Evolutionary conservation across 2,797 vertebrate species (phyloP).

Genomic region (Phaenicophaeus curvirostris): DNA sequence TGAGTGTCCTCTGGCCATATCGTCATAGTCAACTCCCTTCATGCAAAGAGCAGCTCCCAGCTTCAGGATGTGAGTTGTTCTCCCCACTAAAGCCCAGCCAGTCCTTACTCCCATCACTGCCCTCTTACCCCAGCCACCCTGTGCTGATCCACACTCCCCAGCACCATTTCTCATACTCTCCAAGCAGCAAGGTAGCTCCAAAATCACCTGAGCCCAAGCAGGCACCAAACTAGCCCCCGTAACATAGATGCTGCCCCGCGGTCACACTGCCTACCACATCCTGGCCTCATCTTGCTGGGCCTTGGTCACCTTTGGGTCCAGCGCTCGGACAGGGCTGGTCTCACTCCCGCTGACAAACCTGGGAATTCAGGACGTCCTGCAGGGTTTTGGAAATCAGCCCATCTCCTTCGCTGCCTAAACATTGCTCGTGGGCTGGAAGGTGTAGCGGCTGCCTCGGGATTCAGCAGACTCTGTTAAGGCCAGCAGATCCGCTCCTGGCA

Average conservation of each 20-base stretch:
- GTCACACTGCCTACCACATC: background rate
- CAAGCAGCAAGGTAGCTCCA: background rate
- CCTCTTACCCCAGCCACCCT: background rate
- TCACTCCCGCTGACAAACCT: background rate
- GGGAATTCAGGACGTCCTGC: background rate
- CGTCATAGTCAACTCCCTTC: background rate
- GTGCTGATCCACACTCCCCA: background rate
- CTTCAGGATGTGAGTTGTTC: background rate
- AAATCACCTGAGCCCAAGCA: background rate
- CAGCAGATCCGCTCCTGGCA: background rate
- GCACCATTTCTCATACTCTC: background rate
- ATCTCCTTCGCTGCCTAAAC: background rate
- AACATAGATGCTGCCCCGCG: accelerated
- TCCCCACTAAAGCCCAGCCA: background rate
- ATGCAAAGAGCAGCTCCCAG: background rate
- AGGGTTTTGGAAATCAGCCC: background rate
- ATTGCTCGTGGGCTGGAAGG: background rate
- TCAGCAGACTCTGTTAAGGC: background rate
- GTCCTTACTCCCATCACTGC: background rate
- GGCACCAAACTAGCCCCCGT: background rate
- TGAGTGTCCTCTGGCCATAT: background rate
- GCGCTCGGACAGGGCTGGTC: background rate
- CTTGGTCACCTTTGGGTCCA: background rate
- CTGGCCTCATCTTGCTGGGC: background rate
- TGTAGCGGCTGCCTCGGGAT: background rate